Conservation (phyloP, 2,113 vertebrate genomes). For the Equus quagga region DNA sequence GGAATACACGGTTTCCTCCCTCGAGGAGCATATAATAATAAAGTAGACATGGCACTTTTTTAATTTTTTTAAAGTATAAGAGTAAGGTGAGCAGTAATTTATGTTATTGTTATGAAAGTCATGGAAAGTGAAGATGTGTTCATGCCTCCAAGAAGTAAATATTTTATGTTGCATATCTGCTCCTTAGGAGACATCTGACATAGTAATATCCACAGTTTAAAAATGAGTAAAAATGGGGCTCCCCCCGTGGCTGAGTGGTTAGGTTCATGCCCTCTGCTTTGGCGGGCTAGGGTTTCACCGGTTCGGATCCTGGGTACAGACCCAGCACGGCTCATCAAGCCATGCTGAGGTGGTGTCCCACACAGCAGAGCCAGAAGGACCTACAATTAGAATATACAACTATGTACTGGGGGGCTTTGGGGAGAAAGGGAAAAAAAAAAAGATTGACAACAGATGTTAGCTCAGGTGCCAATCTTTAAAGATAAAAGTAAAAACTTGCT, state of each 20-base stretch:
- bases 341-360: too few relatives aligned
- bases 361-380: too few relatives aligned
- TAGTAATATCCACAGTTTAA: background rate
- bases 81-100: background rate
- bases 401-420: too few relatives aligned
- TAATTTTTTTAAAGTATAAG: background rate
- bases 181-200: background rate
- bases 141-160: background rate
- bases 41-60: background rate
- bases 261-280: too few relatives aligned
- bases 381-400: too few relatives aligned
- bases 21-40: background rate
- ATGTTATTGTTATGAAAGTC: conserved; percentile 1
- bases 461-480: too few relatives aligned
- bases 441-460: too few relatives aligned
- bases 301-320: too few relatives aligned
- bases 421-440: too few relatives aligned
- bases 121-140: background rate
- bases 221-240: background rate
- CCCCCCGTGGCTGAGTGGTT: too few relatives aligned
- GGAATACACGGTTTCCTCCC: background rate
- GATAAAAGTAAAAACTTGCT: background rate
- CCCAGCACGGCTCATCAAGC: too few relatives aligned
- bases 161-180: background rate
- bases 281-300: too few relatives aligned